These are phyloP conservation scores for Paragorgia papillata DNA, from an alignment of 92 coral and sea anemone species.

Conservation along the genomic window DNA sequence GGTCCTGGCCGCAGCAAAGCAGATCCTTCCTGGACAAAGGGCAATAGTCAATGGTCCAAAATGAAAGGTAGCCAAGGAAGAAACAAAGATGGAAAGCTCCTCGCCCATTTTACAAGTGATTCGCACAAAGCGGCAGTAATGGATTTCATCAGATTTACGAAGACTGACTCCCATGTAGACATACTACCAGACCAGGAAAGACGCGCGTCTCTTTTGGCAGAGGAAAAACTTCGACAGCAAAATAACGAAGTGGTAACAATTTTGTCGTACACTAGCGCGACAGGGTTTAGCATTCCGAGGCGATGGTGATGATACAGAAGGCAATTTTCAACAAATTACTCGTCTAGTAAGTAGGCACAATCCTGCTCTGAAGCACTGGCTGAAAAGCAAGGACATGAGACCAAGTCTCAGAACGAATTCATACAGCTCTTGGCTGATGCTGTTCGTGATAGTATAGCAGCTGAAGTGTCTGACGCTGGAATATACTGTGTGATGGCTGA, in stretches of 20 bases:
- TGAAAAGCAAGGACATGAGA: neutral
- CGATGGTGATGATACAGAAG: constrained; percentile 11
- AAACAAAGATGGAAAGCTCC: constrained; percentile 1
- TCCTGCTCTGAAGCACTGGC: neutral
- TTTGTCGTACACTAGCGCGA: neutral
- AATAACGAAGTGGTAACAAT: neutral
- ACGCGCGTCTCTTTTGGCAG: neutral
- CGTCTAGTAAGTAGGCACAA: neutral
- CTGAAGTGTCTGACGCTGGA: neutral
- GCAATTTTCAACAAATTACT: constrained; percentile 8
- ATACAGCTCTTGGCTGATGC: constrained; percentile 7
- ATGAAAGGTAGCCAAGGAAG: constrained; percentile 24
- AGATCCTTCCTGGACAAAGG: constrained; percentile 1
- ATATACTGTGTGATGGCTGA: constrained; percentile 12
- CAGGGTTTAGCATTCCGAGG: constrained; percentile 13
- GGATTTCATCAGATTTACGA: neutral
- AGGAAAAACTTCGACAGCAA: neutral
- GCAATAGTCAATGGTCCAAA: constrained; percentile 5
- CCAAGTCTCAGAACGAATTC: constrained; percentile 8
- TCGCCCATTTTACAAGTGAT: constrained; percentile 12
- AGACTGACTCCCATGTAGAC: neutral
- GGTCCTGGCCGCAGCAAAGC: neutral
- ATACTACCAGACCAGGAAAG: neutral
- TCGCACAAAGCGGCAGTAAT: constrained; percentile 6
- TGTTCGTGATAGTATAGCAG: neutral